Percentiles rank a stretch among this genome's conserved stretches.
Conservation (phyloP, 2,797 vertebrate genomes). For the Melanotaenia parkinsoni region DNA sequence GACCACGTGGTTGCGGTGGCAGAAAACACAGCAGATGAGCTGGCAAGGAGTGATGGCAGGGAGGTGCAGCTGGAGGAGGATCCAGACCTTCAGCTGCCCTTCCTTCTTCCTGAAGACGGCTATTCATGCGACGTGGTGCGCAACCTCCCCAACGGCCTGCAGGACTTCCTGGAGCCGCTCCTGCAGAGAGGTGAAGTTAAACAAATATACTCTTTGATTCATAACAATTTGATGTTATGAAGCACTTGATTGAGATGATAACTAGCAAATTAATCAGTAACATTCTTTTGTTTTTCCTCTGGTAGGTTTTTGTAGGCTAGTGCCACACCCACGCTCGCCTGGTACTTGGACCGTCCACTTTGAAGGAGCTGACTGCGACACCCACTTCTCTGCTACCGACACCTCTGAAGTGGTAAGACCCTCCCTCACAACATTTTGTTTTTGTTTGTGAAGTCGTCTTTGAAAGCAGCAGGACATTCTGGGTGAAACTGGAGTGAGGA, state of each 20-base stretch:
- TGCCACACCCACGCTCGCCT: conserved; percentile 89
- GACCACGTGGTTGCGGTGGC: conserved; percentile 95
- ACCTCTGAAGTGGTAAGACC: conserved; percentile 88
- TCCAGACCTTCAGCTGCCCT: conserved; percentile 96
- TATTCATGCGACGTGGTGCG: conserved; percentile 98
- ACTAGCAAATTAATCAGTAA: too few relatives aligned
- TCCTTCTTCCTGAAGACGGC: conserved; percentile 96
- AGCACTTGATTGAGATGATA: neutral
- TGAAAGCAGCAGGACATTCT: neutral
- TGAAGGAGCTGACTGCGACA: conserved; percentile 94
- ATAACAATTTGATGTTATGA: neutral
- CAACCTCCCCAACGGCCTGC: conserved; percentile 94
- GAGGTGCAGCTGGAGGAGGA: conserved; percentile 97
- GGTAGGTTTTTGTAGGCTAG: conserved; percentile 91
- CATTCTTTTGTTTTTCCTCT: conserved; percentile 16
- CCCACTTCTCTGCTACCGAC: conserved; percentile 86
- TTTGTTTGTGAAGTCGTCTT: conserved; percentile 6
- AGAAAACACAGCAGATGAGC: conserved; percentile 95
- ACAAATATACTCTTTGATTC: neutral
- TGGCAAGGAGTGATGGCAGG: conserved; percentile 94
- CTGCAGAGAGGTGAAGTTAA: conserved; percentile 90
- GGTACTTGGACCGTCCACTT: conserved; percentile 98
- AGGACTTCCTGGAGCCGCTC: conserved; percentile 96
- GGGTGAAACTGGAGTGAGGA: conserved; percentile 25
- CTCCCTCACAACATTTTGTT: neutral